These are phyloP conservation scores for Coracias cyanogaster DNA, from an alignment of 2,797 vertebrate species.

Conservation along the genomic window DNA sequence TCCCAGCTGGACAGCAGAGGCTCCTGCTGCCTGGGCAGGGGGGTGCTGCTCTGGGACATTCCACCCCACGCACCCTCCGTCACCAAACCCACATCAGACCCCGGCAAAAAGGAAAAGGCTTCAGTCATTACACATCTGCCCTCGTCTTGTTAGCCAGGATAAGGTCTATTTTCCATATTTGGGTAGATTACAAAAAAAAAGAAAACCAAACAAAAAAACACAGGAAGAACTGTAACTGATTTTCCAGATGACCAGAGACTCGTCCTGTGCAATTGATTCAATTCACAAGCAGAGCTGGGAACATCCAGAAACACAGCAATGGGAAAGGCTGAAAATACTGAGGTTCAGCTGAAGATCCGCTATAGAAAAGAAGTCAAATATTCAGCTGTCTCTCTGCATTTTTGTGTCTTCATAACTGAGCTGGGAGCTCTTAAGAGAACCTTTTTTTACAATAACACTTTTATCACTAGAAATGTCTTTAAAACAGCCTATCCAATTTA, in stretches of 20 bases:
- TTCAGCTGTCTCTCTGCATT: neutral
- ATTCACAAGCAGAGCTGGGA: neutral
- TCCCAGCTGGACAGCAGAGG: conserved; percentile 75
- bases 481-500: neutral
- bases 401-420: neutral
- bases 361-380: neutral
- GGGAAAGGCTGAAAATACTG: neutral
- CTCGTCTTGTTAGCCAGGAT: neutral
- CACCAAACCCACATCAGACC: neutral
- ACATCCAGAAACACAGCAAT: neutral
- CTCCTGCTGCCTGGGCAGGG: neutral
- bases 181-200: neutral
- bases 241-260: neutral
- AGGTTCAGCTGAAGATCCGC: neutral
- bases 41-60: neutral
- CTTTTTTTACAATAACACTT: neutral
- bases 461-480: neutral
- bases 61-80: neutral
- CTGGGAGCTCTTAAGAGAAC: neutral
- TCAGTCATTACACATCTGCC: neutral
- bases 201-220: neutral
- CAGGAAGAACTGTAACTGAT: neutral
- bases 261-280: neutral
- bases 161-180: neutral
- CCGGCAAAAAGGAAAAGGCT: neutral